Evolutionary conservation across 2,113 vertebrate genomes (phyloP), one percentile per base, ranked within the genome.

Genomic region (Alces alces): DNA sequence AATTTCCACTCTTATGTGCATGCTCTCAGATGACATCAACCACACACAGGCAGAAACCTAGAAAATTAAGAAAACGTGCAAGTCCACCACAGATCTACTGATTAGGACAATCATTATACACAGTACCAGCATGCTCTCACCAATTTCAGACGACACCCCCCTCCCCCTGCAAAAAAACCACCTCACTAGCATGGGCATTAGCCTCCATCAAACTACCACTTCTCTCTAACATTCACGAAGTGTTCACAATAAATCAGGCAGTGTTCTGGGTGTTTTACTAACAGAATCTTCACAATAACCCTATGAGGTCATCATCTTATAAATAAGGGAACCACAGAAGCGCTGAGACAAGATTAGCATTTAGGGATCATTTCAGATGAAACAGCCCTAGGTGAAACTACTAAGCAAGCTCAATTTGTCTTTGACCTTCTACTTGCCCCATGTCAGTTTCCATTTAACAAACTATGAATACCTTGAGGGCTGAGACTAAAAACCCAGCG

Each of bases 251-350:
- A n/a, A 93, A 76, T n/a, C 28, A 61, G 86, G 50, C 64, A 55
- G 54, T 39, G 50, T 43, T 55, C 66, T 88, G 57, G 60, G 28
- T 92, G 39, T 93, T 95, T 91, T 55, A 82, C 7, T 89, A 43
- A 58, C 0, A 39, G 47, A 80, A 85, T 66, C 89, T 86, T 89
- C 78, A 78, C n/a, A 94, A 47, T 45, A 91, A 60, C 45, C 82
- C n/a, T 50, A 76, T n/a, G 54, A 89, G 64, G 64, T 86, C 33
- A 96, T 61, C 82, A 66, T 64, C 87, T 97, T 50, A 86, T 61
- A 97, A 94, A 89, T 58, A 61, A 94, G 86, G 39, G 89, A 90
- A 86, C n/a, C 87, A 86, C 30, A 28, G 19, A 97, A 97, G 66
- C 11, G 23, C n/a, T 30, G 57, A 93, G 93, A 89, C 45, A 79